Evolutionary conservation across 2,113 vertebrate genomes (phyloP).

Genomic region (Rhinogobius similis): DNA sequence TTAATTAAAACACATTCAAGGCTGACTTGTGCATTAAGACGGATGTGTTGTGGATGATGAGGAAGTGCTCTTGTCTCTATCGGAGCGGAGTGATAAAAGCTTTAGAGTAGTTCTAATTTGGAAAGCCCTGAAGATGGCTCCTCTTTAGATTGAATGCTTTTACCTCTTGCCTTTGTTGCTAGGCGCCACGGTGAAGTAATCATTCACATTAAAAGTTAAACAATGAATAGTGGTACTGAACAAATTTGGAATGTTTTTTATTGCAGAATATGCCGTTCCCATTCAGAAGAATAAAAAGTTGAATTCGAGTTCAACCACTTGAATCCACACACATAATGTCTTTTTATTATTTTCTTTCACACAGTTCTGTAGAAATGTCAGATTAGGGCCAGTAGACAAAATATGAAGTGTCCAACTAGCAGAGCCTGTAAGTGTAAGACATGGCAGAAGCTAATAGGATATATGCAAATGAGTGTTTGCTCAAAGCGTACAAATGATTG

Average conservation of each 20-base stretch:
- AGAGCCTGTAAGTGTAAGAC: background rate
- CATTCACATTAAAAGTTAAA: conserved; percentile 24
- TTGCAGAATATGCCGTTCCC: background rate
- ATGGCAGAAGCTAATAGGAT: conserved; percentile 21
- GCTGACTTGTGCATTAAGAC: background rate
- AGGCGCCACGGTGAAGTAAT: conserved; percentile 36
- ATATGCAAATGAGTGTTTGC: conserved; percentile 15
- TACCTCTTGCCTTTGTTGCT: conserved; percentile 15
- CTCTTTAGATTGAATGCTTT: conserved; percentile 30
- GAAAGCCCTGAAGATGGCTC: conserved; percentile 14
- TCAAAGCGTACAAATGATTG: conserved; percentile 9
- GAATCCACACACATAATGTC: background rate
- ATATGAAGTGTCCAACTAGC: background rate
- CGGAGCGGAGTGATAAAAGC: conserved; percentile 7
- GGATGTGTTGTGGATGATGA: background rate
- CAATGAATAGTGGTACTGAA: conserved; percentile 14
- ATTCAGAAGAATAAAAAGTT: background rate
- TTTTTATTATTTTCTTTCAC: background rate
- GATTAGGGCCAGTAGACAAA: background rate
- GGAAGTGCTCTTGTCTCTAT: conserved; percentile 7
- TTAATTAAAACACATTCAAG: conserved; percentile 16
- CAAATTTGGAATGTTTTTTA: background rate
- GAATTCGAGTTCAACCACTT: background rate
- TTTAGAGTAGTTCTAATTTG: conserved; percentile 28
- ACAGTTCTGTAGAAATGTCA: background rate